phyloP scores from a whole-genome alignment of 2,888 invertebrate species.

The Aradus depressus region DNA sequence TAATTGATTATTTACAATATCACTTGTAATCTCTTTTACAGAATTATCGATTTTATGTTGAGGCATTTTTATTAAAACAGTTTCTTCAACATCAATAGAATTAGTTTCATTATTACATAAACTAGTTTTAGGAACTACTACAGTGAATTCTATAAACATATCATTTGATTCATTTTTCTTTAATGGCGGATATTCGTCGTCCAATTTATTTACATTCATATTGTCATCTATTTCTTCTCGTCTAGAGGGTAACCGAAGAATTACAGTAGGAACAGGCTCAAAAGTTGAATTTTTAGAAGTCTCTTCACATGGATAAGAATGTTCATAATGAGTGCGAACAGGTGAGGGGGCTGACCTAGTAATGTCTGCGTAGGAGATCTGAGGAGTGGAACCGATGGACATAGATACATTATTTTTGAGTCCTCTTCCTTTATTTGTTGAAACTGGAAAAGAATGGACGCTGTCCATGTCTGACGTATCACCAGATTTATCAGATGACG shows the following conservation, averaged over 20 bases:
- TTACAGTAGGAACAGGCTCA: slow-evolving; percentile 22
- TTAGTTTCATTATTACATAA: slow-evolving; percentile 10
- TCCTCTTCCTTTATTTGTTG: slow-evolving; percentile 28
- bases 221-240: slow-evolving; percentile 13
- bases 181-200: slow-evolving; percentile 29
- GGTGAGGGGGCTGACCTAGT: slow-evolving; percentile 42
- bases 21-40: slow-evolving; percentile 15
- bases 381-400: slow-evolving; percentile 38
- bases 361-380: slow-evolving; percentile 72
- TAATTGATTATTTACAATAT: slow-evolving; percentile 14
- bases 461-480: slow-evolving; percentile 70
- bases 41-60: slow-evolving; percentile 17
- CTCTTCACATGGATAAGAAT: slow-evolving; percentile 9
- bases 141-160: slow-evolving; percentile 27
- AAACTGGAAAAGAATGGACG: slow-evolving; percentile 67
- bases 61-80: slow-evolving; percentile 25
- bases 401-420: slow-evolving; percentile 31
- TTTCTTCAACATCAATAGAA: slow-evolving; percentile 26
- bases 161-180: slow-evolving; percentile 17
- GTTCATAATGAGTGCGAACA: slow-evolving; percentile 19
- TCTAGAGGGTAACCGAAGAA: slow-evolving; percentile 21
- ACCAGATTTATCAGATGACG: slow-evolving; percentile 69
- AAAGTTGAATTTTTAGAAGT: slow-evolving; percentile 3
- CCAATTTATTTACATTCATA: slow-evolving; percentile 12
- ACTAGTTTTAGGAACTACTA: slow-evolving; percentile 23